A percentile compares a stretch with the other conserved stretches of the same genome.
Conservation (phyloP, 2,797 vertebrate genomes). For the Cyprinella venusta region DNA sequence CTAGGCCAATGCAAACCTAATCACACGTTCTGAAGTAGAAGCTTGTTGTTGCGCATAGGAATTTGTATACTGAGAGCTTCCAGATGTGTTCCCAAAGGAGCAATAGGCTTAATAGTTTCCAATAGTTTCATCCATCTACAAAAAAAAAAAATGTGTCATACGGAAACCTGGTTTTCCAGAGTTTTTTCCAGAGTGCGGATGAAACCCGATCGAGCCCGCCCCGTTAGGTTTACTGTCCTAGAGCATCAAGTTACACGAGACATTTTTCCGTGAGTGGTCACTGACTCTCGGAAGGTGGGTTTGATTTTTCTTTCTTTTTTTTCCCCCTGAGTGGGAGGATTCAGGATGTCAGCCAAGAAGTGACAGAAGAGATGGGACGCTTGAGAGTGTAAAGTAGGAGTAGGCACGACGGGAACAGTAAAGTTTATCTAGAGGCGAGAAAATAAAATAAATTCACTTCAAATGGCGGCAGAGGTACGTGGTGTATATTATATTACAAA, state of each 20-base stretch:
- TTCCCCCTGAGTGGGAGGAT: constrained; percentile 70
- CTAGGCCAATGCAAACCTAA: constrained; percentile 17
- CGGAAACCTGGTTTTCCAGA: constrained; percentile 30
- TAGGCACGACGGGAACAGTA: constrained; percentile 61
- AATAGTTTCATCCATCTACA: constrained; percentile 9
- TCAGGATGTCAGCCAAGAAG: constrained; percentile 73
- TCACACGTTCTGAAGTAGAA: constrained; percentile 63
- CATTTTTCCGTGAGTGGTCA: constrained; percentile 47
- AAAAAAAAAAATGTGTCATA: constrained; percentile 23
- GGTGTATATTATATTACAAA: not conserved
- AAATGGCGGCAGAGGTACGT: constrained; percentile 76
- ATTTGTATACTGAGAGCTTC: constrained; percentile 68
- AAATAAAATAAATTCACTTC: constrained; percentile 33
- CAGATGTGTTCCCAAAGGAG: constrained; percentile 69
- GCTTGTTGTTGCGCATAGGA: constrained; percentile 65
- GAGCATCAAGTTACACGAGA: constrained; percentile 52
- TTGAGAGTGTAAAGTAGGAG: constrained; percentile 64
- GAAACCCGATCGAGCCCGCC: constrained; percentile 52
- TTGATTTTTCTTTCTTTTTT: constrained; percentile 43
- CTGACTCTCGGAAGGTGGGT: constrained; percentile 64
- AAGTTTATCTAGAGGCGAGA: constrained; percentile 48
- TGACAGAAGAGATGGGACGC: constrained; percentile 68
- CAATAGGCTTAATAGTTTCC: constrained; percentile 24
- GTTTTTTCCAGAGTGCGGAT: constrained; percentile 17
- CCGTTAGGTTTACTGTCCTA: constrained; percentile 44